Conservation (phyloP, 1,140 invertebrate genomes). For the Popillia japonica region DNA sequence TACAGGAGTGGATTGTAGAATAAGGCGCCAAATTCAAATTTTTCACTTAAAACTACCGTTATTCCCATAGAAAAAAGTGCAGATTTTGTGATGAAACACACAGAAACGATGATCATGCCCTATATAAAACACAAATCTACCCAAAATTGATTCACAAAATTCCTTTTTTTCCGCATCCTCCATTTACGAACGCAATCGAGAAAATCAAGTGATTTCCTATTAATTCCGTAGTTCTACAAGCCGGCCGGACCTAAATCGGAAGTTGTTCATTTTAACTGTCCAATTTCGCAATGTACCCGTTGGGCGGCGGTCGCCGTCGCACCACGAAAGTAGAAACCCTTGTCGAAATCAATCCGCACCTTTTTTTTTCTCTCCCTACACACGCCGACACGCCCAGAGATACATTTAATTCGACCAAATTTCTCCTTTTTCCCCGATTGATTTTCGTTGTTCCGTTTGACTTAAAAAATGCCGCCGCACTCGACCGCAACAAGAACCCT, state of each 20-base stretch:
- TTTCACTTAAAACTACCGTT: too few species aligned
- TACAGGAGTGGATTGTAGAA: too few species aligned
- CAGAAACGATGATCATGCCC: too few species aligned
- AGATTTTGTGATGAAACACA: too few species aligned
- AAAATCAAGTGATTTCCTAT: conserved; percentile 11
- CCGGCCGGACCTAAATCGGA: neutral
- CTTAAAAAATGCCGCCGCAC: neutral
- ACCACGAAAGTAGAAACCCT: neutral
- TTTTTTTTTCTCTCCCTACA: neutral
- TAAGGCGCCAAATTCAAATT: too few species aligned
- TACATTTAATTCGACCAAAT: conserved; percentile 1
- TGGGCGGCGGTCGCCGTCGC: neutral
- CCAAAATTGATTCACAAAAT: too few species aligned
- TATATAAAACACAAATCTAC: too few species aligned
- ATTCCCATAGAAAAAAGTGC: too few species aligned
- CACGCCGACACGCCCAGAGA: neutral
- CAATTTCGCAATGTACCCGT: neutral
- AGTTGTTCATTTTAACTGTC: conserved; percentile 11
- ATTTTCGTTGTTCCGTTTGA: neutral
- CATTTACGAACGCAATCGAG: conserved; percentile 1
- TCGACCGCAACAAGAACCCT: too few species aligned
- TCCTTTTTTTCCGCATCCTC: neutral
- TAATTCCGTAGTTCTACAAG: neutral
- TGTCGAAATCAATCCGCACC: conserved; percentile 3
- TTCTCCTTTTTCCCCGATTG: neutral